Evolutionary conservation across 2,113 vertebrate species (phyloP).

Genomic region (Lycaon pictus): DNA sequence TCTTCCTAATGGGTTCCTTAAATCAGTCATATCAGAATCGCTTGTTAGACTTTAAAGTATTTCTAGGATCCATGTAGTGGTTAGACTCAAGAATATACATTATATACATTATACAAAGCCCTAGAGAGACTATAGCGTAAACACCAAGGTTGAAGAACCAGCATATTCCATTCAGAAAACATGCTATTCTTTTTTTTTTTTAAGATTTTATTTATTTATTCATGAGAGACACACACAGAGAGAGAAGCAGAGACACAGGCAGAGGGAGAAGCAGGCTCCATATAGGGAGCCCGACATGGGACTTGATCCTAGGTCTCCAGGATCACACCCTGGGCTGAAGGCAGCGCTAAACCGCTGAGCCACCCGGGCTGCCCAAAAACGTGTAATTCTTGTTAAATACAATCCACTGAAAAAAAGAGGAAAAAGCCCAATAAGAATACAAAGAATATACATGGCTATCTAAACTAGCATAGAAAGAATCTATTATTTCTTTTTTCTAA

Average conservation of each 20-base stretch:
- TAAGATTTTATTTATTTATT: too few species aligned
- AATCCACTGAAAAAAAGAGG: background rate
- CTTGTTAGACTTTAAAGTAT: background rate
- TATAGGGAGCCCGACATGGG: too few species aligned
- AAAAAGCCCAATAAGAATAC: background rate
- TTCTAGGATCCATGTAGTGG: background rate
- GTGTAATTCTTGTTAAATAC: background rate
- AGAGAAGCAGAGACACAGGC: too few species aligned
- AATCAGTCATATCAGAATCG: background rate
- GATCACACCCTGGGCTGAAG: too few species aligned
- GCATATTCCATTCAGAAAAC: background rate
- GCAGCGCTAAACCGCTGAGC: too few species aligned
- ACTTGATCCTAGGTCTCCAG: too few species aligned
- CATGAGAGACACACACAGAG: too few species aligned
- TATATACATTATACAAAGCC: background rate
- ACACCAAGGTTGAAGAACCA: background rate
- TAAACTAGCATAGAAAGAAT: background rate
- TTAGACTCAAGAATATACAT: background rate
- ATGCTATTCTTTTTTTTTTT: background rate
- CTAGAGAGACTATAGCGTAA: background rate
- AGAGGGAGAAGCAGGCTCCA: too few species aligned
- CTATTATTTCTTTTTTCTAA: background rate
- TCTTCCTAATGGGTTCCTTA: background rate
- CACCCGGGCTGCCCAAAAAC: background rate
- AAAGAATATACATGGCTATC: background rate